Base-by-base conservation (phyloP, 1,140 invertebrate genomes). In the Pseudobourletiella spinata region DNA sequence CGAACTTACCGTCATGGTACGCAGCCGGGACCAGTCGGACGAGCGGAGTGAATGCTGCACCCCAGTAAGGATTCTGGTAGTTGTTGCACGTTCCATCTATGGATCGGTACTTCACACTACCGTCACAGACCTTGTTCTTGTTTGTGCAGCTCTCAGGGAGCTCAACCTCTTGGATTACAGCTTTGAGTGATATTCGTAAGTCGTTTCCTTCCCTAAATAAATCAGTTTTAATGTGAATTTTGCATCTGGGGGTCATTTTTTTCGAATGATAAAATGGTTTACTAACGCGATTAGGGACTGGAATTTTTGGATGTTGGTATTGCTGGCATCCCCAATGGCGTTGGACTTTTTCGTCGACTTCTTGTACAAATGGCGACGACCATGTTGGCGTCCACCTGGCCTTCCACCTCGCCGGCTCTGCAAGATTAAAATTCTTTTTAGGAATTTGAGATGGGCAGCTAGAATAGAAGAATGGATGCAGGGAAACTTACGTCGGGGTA, bases 1-100 rank as follows among this genome's bases (percentile, higher is more conserved):
- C n/a, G n/a, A n/a, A n/a, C n/a, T n/a, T 26, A 61, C 82, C 82
- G 75, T 86, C 83, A 71, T 83, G 81, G 73, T 86, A 86, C 32
- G 74, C 72, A 3, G 83, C 75, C 25, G 76, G 74, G 2, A 83
- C 71, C 4, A 84, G 67, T 50, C 84, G 74, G 16, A 72, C 57
- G 30, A 85, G 78, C 1, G 80, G 73, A n/a, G 76, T 79, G 57
- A 81, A 78, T 0, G 84, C 78, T 3, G 82, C 75, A 51, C 83
- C 84, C 77, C 79, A 81, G 25, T 76, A 73, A 15, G 82, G 80
- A 62, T 77, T 59, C 25, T 69, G 8, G 11, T 76, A 51, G 68
- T 80, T 80, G 66, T 80, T 80, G 65, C 79, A 80, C 39, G 73
- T 73, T 11, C 79, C 79, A 70, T 81, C 78, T 8, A 70, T 61